A percentile compares a stretch with the other conserved stretches of the same genome.
These are phyloP conservation scores for Dendronephthya gigantea DNA, from an alignment of 64 coral and sea anemone genomes.

Conservation along the genomic window DNA sequence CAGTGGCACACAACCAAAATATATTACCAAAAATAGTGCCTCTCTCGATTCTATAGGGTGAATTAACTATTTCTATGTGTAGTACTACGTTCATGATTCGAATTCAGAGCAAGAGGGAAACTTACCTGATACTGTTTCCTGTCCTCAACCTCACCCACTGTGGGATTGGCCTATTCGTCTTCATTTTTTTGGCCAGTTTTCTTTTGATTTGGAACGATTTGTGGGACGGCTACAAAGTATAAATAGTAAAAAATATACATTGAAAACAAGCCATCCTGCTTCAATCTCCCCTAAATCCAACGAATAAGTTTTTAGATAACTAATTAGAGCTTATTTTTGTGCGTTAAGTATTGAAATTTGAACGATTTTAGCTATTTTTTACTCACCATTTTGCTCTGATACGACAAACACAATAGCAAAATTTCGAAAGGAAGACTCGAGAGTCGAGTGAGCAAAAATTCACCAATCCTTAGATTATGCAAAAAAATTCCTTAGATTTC, in stretches of 20 bases:
- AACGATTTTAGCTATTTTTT: background rate
- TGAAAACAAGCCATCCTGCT: background rate
- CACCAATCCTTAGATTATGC: no score
- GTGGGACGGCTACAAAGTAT: conserved; percentile 60
- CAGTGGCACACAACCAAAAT: no score
- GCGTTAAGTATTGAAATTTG: background rate
- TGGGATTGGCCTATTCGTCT: conserved; percentile 88
- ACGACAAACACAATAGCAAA: background rate
- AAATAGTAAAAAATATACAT: background rate
- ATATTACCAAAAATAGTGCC: no score
- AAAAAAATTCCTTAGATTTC: no score
- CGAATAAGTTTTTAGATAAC: background rate
- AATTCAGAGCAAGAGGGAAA: background rate
- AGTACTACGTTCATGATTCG: no score
- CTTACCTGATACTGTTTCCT: conserved; percentile 84
- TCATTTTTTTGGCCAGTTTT: conserved; percentile 90
- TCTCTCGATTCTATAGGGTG: no score
- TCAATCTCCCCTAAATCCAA: background rate
- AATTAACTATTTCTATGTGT: no score
- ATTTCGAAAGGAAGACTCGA: background rate
- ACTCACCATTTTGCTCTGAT: background rate
- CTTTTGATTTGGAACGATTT: conserved; percentile 82
- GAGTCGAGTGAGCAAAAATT: background rate
- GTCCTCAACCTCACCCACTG: conserved; percentile 95
- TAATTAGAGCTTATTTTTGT: background rate